Evolutionary conservation across 2,113 vertebrate species (phyloP), one percentile per base, ranked within the genome.

Genomic region (Forbesichthys papilliferus): DNA sequence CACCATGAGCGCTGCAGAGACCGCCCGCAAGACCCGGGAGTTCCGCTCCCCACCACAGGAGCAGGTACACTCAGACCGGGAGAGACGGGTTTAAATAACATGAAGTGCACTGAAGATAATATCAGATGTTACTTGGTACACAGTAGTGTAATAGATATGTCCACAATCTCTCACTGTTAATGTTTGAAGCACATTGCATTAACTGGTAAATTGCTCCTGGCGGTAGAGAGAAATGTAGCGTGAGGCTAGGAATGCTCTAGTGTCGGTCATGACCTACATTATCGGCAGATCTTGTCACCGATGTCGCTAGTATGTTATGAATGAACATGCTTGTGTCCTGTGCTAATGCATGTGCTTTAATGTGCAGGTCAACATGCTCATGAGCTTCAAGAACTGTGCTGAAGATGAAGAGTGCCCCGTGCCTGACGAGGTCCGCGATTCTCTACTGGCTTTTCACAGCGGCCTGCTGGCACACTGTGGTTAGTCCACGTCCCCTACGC

Each of bases 11-110:
- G 96, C 96, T 0, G 96, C 96, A 0, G 96, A 98, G 90, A 98
- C 96, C 0, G 96, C 96, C 1, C 92, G 96, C 14, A 93, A 97
- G 34, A 98, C 96, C 1, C 91, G 96, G 0, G 96, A 98, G 83
- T 98, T 98, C 90, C 94, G 96, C 46, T 98, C 95, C 0, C 96
- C 96, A 0, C 96, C 96, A 0, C 96, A 98, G 79, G 96, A 98
- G 59, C 96, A 98, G 95, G 96, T 95, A 78, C 16, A 33, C 12
- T 9, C 3, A 42, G 20, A 9, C 16, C 6, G 11, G 18, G 12
- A 7, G 20, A 55, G 10, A 48, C 46, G 20, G 3, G 13, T 52
- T 12, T 48, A n/a, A 33, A 46, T 7, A 54, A n/a, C 52, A 54
- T 5, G 16, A 16, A 14, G 52, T 51, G 12, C 48, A 51, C 14